A percentile compares a stretch with the other conserved stretches of the same genome.
These are phyloP conservation scores for Platycnemis pennipes DNA, from an alignment of 2,888 invertebrate genomes.

Conservation along the genomic window DNA sequence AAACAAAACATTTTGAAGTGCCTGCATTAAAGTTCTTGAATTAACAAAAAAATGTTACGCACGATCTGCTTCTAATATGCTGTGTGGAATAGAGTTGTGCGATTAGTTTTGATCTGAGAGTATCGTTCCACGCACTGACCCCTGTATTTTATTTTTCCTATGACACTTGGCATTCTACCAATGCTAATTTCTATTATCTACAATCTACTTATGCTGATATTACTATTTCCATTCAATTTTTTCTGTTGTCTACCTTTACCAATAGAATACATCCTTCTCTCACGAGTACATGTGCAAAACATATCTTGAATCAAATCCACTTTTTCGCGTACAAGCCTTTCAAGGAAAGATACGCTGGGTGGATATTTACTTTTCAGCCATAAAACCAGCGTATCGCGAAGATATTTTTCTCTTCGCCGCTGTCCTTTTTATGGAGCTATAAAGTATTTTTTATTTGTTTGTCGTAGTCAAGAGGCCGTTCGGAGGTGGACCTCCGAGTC, in stretches of 20 bases:
- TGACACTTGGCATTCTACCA: too few relatives aligned
- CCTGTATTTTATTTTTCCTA: too few relatives aligned
- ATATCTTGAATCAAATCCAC: constrained; percentile 4
- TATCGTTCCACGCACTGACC: too few relatives aligned
- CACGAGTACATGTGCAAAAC: neutral
- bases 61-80: too few relatives aligned
- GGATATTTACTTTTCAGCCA: neutral
- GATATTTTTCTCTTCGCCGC: neutral
- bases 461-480: constrained; percentile 24
- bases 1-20: too few relatives aligned
- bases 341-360: neutral
- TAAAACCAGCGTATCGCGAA: constrained; percentile 3
- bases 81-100: too few relatives aligned
- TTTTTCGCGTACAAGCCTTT: neutral
- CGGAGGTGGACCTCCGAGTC: constrained; percentile 23
- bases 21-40: too few relatives aligned
- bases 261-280: neutral
- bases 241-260: neutral
- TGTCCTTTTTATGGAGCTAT: constrained; percentile 47
- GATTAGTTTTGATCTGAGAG: too few relatives aligned
- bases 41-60: too few relatives aligned
- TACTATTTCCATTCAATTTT: neutral
- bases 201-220: too few relatives aligned
- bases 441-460: constrained; percentile 42
- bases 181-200: too few relatives aligned